Percentiles rank a stretch among this genome's conserved stretches.
Conservation (phyloP, 2,888 invertebrate genomes). For the Meghimatium bilineatum region DNA sequence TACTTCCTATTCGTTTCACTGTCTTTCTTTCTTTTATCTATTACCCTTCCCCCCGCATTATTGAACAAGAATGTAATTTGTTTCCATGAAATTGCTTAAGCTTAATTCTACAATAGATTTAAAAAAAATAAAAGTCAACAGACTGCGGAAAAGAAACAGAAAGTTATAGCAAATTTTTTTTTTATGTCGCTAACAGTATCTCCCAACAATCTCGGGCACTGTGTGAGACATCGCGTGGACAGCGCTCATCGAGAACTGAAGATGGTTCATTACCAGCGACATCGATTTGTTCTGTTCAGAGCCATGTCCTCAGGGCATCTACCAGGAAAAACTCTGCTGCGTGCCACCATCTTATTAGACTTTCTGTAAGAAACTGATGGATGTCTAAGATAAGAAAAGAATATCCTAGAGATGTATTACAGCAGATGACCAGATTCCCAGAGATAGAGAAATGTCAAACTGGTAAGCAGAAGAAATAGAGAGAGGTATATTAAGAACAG, state of each 20-base stretch:
- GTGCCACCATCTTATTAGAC: slow-evolving; percentile 4
- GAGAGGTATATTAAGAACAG: too few species aligned
- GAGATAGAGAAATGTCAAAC: not conserved
- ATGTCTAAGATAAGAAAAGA: not conserved
- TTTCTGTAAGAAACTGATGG: not conserved
- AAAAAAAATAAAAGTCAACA: not conserved
- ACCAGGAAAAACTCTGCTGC: not conserved
- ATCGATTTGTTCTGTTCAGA: slow-evolving; percentile 17
- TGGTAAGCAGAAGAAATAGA: not conserved
- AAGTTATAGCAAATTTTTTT: not conserved
- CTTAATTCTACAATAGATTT: not conserved
- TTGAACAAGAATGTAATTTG: not conserved
- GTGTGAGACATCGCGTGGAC: not conserved
- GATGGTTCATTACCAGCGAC: slow-evolving; percentile 20
- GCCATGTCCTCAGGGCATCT: not conserved
- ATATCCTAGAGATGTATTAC: not conserved
- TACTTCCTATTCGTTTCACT: not conserved
- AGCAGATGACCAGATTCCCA: not conserved
- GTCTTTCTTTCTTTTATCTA: not conserved
- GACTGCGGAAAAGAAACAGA: not conserved
- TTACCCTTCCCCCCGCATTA: not conserved
- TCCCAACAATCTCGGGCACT: not conserved
- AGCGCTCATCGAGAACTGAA: not conserved
- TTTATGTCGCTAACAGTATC: not conserved
- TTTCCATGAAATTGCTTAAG: not conserved